These are phyloP conservation scores for Geococcyx californianus DNA, from an alignment of 2,113 vertebrate species.

Conservation along the genomic window DNA sequence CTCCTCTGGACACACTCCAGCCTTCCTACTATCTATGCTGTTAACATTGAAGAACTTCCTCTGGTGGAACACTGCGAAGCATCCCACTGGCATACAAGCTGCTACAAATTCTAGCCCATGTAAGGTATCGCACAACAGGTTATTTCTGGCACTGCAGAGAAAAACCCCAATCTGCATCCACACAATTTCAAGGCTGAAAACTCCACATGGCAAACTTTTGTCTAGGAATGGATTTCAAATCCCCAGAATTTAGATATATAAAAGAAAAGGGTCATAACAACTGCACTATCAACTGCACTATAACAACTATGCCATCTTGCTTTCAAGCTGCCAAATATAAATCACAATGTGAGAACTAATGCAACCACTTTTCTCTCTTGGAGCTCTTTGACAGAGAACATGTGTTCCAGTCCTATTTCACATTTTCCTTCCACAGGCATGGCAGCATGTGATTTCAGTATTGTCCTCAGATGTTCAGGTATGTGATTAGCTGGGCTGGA, in stretches of 20 bases:
- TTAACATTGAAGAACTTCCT: background rate
- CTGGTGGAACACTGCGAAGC: background rate
- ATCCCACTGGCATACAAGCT: slow-evolving; percentile 7
- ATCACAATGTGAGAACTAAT: background rate
- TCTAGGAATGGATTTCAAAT: background rate
- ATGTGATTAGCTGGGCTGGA: background rate
- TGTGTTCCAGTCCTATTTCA: background rate
- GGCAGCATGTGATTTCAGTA: background rate
- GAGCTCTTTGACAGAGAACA: background rate
- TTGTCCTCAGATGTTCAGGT: background rate
- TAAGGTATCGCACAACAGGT: background rate
- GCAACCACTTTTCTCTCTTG: background rate
- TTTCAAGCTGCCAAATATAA: background rate
- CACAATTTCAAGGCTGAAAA: background rate
- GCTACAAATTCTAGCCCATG: slow-evolving; percentile 15
- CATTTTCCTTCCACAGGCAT: background rate
- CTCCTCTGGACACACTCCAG: too few relatives aligned
- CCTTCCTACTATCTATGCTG: background rate
- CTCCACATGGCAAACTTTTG: background rate
- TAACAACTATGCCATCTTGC: background rate
- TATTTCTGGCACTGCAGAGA: slow-evolving; percentile 39
- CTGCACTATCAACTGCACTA: background rate
- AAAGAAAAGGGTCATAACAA: background rate
- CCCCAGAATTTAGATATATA: background rate
- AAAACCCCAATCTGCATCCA: slow-evolving; percentile 36